These are phyloP conservation scores for Pogonomyrmex barbatus DNA, from an alignment of 1,140 invertebrate species.

Conservation along the genomic window DNA sequence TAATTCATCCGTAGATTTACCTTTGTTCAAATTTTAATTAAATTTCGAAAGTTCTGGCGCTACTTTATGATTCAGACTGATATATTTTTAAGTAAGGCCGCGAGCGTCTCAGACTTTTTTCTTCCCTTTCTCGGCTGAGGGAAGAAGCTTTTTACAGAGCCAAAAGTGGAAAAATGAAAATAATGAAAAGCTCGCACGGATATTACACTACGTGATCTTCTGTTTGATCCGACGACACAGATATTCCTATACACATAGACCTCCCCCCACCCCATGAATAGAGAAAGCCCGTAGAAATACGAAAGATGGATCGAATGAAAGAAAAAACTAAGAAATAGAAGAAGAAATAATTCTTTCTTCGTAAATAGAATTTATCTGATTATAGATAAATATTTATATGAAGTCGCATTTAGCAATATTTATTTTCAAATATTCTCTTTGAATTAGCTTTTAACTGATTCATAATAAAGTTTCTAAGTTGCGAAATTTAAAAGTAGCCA, in stretches of 20 bases:
- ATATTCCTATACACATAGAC: background rate
- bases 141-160: background rate
- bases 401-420: background rate
- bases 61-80: background rate
- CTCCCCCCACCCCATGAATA: background rate
- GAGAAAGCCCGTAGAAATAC: background rate
- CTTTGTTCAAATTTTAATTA: background rate
- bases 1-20: background rate
- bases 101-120: background rate
- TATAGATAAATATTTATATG: background rate
- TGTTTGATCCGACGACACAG: conserved; percentile 11
- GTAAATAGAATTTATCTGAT: background rate
- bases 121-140: background rate
- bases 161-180: background rate
- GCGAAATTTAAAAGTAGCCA: background rate
- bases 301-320: background rate
- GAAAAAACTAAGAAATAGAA: conserved; percentile 18
- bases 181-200: conserved; percentile 37
- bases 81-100: conserved; percentile 16
- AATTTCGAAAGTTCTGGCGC: background rate
- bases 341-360: conserved; percentile 13
- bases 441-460: background rate
- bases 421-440: no score
- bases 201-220: conserved; percentile 18
- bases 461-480: background rate